phyloP scores from a whole-genome alignment of 2,888 invertebrate species.

The Tiliacea citrago region DNA sequence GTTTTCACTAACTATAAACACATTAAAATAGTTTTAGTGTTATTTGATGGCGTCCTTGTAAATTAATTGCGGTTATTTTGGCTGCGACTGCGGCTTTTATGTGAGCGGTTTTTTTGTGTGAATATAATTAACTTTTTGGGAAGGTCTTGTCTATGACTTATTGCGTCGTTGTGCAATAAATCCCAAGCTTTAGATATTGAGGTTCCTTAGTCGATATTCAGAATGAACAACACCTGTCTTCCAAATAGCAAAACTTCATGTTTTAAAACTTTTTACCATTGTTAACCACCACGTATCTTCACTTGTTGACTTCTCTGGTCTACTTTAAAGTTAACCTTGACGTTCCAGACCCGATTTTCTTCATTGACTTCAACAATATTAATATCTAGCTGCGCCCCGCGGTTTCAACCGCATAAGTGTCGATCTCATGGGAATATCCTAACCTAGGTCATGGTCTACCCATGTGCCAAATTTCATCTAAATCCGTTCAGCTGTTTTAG shows the following conservation, averaged over 20 bases:
- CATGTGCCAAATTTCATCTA: no score
- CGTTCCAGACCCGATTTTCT: neutral
- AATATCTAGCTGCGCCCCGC: neutral
- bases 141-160: neutral
- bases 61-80: conserved; percentile 62
- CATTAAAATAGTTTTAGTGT: neutral
- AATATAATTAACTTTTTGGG: neutral
- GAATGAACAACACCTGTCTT: no score
- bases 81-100: conserved; percentile 23
- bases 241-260: neutral
- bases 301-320: neutral
- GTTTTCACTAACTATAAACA: neutral
- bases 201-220: neutral
- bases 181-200: neutral
- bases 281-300: neutral
- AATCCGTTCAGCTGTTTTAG: no score
- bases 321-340: neutral
- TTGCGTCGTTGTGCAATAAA: neutral
- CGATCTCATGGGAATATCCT: no score
- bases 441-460: no score
- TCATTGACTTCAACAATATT: no score
- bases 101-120: conserved; percentile 19
- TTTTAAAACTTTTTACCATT: neutral
- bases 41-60: conserved; percentile 62
- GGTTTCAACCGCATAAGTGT: no score